Base-by-base conservation (phyloP, 2,113 vertebrate species). In the Sisor rabdophorus region DNA sequence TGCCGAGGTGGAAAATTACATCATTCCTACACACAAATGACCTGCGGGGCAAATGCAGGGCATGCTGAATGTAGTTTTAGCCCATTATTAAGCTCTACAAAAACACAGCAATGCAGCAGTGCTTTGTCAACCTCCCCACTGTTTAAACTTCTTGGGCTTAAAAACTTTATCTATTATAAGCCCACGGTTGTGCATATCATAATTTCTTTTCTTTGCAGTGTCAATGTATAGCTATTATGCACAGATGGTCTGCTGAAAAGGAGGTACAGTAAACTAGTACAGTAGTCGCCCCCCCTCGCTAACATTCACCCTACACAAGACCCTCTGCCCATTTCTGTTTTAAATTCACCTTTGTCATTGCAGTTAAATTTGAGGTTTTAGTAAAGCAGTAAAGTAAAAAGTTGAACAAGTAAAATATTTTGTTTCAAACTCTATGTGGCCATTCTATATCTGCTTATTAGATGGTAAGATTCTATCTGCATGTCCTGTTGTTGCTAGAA, bases 241-340 rank as follows among this genome's bases (percentile, higher is more conserved):
- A 79, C 77, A 79, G 77, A 77, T 79, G 81, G 81, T 75, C 52
- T 61, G 63, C 22, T 63, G 17, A 52, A 75, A 73, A 79, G 78
- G 63, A n/a, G n/a, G n/a, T n/a, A n/a, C n/a, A n/a, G n/a, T n/a
- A n/a, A n/a, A n/a, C n/a, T n/a, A n/a, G n/a, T n/a, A n/a, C n/a
- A n/a, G n/a, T n/a, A n/a, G n/a, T n/a, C n/a, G 40, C 53, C 61
- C 72, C 60, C 69, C 68, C 54, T 73, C n/a, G 54, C 54, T 76
- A 78, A 82, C 11, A 26, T 63, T 58, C 68, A 48, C 63, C 50
- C n/a, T 71, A 71, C 44, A 50, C 19, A 20, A 71, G 47, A 22
- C 24, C 24, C 20, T 55, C 20, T 3, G 20, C 20, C 32, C 3
- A 2, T 2, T 1, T 50, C 30, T 70, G 65, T 58, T 54, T 56